Percentiles rank a stretch among this genome's conserved stretches.
Conservation (phyloP, 2,113 vertebrate genomes). For the Nyctereutes procyonoides region DNA sequence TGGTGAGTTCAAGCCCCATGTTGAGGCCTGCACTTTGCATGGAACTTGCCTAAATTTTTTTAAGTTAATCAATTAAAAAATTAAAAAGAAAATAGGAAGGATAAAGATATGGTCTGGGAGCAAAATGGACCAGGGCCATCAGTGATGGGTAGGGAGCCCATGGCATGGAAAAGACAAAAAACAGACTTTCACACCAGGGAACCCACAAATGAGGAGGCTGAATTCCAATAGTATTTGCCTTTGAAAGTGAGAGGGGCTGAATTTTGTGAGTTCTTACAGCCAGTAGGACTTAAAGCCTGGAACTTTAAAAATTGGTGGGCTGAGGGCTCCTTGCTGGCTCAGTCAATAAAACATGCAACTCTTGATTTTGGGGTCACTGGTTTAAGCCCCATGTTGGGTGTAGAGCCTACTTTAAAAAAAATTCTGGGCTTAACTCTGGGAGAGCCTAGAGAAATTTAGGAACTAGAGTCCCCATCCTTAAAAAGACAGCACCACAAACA, state of each 20-base stretch:
- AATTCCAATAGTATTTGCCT: not conserved
- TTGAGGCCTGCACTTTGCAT: not conserved
- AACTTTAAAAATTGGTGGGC: not conserved
- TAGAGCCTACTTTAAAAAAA: not conserved
- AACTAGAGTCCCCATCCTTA: not conserved
- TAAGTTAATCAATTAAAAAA: not conserved
- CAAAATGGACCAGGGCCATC: not conserved
- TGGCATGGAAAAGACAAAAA: not conserved
- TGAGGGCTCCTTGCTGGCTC: not conserved
- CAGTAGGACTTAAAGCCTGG: not conserved
- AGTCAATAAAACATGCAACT: not conserved
- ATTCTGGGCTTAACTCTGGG: not conserved
- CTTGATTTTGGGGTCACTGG: not conserved
- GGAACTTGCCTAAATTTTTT: not conserved
- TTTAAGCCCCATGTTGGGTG: not conserved
- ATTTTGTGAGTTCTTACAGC: not conserved
- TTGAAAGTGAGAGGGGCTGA: not conserved
- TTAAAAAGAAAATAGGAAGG: not conserved
- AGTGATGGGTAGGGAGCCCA: not conserved
- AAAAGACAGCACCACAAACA: not conserved
- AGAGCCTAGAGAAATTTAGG: not conserved
- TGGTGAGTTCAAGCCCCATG: not conserved
- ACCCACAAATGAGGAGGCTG: not conserved
- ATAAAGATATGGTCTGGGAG: not conserved
- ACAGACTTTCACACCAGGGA: not conserved